Conservation (phyloP, 2,113 vertebrate genomes). For the Pardalotus punctatus region DNA sequence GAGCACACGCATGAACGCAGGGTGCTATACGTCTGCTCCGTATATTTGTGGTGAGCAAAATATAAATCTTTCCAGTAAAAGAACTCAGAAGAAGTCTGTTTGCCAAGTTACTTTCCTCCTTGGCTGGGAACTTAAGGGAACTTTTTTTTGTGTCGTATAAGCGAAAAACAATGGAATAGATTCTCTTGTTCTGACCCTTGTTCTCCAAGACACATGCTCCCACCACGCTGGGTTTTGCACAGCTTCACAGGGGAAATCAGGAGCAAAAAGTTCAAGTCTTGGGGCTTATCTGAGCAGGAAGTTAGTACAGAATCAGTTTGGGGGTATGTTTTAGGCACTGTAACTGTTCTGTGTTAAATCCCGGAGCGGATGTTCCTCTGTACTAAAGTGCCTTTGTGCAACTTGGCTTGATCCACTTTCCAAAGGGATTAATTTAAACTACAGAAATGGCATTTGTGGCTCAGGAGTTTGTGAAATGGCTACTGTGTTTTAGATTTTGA, state of each 20-base stretch:
- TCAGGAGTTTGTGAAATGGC: not conserved
- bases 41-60: slow-evolving; percentile 22
- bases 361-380: not conserved
- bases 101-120: slow-evolving; percentile 47
- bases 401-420: not conserved
- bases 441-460: not conserved
- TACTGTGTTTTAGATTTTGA: not conserved
- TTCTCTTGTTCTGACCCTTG: slow-evolving; percentile 2
- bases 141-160: not conserved
- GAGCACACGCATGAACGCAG: not conserved
- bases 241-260: not conserved
- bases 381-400: not conserved
- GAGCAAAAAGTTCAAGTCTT: slow-evolving; percentile 1
- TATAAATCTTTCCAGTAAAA: slow-evolving; percentile 45
- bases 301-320: not conserved
- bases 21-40: not conserved
- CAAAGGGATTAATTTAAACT: not conserved
- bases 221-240: not conserved
- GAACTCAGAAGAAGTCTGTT: not conserved
- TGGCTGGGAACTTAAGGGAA: not conserved
- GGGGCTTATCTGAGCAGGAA: slow-evolving; percentile 36
- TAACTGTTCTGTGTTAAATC: not conserved
- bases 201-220: not conserved
- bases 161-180: not conserved
- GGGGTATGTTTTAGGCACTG: not conserved